Percentiles rank a stretch among this genome's conserved stretches.
These are phyloP conservation scores for Macaca nemestrina DNA, from an alignment of 2,113 vertebrate genomes.

Conservation along the genomic window DNA sequence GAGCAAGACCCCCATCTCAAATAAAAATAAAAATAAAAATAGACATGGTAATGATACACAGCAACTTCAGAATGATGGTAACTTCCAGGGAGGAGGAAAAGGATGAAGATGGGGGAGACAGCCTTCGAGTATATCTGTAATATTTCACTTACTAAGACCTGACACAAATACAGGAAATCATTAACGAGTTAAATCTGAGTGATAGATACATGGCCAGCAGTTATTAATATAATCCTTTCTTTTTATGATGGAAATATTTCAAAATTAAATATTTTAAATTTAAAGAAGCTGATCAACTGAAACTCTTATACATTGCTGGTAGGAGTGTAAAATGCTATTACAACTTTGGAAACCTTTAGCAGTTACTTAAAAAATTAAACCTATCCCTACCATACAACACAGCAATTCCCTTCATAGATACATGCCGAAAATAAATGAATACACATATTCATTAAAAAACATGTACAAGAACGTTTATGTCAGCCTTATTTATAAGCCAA, in stretches of 20 bases:
- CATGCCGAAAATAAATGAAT: slow-evolving; percentile 18
- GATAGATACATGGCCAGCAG: not conserved
- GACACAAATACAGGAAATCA: slow-evolving; percentile 48
- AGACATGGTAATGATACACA: slow-evolving; percentile 19
- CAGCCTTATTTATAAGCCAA: slow-evolving; percentile 24
- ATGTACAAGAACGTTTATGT: not conserved
- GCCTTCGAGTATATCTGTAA: not conserved
- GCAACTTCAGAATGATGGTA: slow-evolving; percentile 41
- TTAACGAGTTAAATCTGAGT: slow-evolving; percentile 16
- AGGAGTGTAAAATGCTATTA: not conserved
- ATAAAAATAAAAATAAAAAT: not conserved
- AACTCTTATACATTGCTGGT: slow-evolving; percentile 18
- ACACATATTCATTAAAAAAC: not conserved
- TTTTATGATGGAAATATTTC: slow-evolving; percentile 33
- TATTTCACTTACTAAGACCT: slow-evolving; percentile 46
- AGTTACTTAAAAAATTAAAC: slow-evolving; percentile 28
- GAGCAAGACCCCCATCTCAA: no score
- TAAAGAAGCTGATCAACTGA: slow-evolving; percentile 23
- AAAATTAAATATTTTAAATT: slow-evolving; percentile 38
- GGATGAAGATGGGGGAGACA: not conserved
- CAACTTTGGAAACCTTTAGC: slow-evolving; percentile 29
- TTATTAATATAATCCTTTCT: slow-evolving; percentile 33
- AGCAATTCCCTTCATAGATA: not conserved
- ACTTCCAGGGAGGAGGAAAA: slow-evolving; percentile 31
- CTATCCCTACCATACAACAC: not conserved